Evolutionary conservation across 2,888 invertebrate species (phyloP), one percentile per base, ranked within the genome.

Genomic region (Leptinotarsa peninsularis): DNA sequence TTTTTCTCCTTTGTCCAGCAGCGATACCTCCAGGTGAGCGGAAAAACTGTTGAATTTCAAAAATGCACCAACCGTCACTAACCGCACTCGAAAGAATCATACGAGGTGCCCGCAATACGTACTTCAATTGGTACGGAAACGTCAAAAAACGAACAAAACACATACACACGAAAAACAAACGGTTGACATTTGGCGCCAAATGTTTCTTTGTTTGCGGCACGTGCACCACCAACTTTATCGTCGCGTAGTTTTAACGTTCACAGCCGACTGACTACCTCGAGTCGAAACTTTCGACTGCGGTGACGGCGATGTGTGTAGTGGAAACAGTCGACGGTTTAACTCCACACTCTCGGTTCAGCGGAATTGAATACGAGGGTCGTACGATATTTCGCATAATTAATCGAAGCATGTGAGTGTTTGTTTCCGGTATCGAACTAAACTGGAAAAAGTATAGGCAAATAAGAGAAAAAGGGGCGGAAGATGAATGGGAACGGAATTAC

Each of bases 151-250:
- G n/a, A 58, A 58, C 58, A 15, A 4, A 10, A 58, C 58, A 58
- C 58, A 23, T 58, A 21, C 52, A 43, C 43, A 68, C 68, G 43
- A 68, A 68, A 27, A 56, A 69, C 27, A 69, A 69, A 69, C 69
- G 69, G 69, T 69, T 56, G 56, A 69, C 56, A 68, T 69, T 56
- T 69, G 27, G 69, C 69, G 69, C 69, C 69, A 69, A 54, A 43
- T 69, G 10, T 23, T 69, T 56, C 69, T 69, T 69, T 69, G 69
- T 69, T 69, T 23, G 69, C 54, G 68, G 56, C 69, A 69, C 69
- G 56, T 50, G 54, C 43, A 54, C 54, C 14, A 18, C 5, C 14
- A 49, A 18, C 33, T 49, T 21, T 43, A 23, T 17, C 56, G 56
- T 50, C 18, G 52, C 69, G 33, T 56, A 69, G 56, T 17, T 27